Evolutionary conservation across 2,888 invertebrate genomes (phyloP).

Genomic region (Ephialtes manifestator): DNA sequence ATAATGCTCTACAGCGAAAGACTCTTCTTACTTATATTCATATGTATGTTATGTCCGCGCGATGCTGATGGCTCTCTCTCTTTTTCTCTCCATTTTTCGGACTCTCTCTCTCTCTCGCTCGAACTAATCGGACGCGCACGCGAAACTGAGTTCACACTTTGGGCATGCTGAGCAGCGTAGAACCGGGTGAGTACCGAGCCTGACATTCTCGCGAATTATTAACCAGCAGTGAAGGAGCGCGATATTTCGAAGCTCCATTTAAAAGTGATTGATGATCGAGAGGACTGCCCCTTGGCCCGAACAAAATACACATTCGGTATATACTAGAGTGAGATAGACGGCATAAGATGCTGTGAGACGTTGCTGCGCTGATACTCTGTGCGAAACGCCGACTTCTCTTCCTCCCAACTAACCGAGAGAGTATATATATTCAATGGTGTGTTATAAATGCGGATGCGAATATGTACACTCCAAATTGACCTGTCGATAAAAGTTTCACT

Average conservation of each 20-base stretch:
- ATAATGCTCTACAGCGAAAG: conserved; percentile 63
- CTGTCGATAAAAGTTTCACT: conserved; percentile 71
- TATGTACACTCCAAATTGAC: conserved; percentile 65
- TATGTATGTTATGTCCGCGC: conserved; percentile 39
- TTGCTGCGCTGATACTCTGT: conserved; percentile 43
- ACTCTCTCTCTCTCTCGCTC: conserved; percentile 39
- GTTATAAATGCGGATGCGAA: conserved; percentile 57
- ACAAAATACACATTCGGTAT: conserved; percentile 67
- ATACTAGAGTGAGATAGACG: conserved; percentile 50
- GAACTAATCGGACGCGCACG: conserved; percentile 59
- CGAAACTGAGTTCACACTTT: conserved; percentile 65
- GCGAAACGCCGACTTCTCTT: conserved; percentile 21
- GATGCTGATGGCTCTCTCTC: conserved; percentile 30
- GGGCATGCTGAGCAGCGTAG: conserved; percentile 51
- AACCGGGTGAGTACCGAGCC: conserved; percentile 45
- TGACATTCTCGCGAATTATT: conserved; percentile 67
- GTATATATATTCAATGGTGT: conserved; percentile 32
- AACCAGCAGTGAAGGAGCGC: conserved; percentile 65
- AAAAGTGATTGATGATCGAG: conserved; percentile 73
- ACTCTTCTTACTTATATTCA: conserved; percentile 49
- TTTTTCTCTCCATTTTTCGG: conserved; percentile 8
- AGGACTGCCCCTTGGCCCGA: conserved; percentile 72
- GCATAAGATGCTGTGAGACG: no score
- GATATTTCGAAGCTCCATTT: conserved; percentile 71
- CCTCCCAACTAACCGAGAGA: conserved; percentile 4